These are phyloP conservation scores for Phataginus tetradactyla DNA, from an alignment of 2,797 vertebrate species.

Conservation along the genomic window DNA sequence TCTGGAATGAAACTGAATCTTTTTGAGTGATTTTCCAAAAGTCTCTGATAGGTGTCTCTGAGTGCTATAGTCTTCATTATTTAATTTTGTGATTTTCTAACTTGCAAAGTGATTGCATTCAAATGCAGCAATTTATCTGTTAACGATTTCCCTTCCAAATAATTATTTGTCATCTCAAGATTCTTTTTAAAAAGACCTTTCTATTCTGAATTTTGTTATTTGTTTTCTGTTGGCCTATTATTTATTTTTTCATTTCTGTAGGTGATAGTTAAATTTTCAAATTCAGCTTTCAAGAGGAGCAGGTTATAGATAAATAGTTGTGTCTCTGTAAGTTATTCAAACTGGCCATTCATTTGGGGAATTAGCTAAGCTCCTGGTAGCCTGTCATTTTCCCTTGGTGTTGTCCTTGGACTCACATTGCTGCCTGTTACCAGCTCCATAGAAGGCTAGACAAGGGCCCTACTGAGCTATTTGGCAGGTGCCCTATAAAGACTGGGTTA, in stretches of 20 bases:
- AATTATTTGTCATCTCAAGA: not conserved
- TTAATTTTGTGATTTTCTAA: conserved; percentile 19
- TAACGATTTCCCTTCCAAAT: not conserved
- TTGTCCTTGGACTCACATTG: not conserved
- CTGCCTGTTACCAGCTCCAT: not conserved
- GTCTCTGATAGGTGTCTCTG: not conserved
- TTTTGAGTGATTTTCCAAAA: not conserved
- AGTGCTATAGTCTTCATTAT: not conserved
- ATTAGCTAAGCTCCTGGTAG: not conserved
- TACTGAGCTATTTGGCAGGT: not conserved
- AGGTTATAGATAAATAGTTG: not conserved
- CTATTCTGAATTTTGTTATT: not conserved
- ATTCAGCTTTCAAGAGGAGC: not conserved
- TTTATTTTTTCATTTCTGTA: not conserved
- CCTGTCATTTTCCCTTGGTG: not conserved
- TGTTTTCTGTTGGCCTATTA: not conserved
- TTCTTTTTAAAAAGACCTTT: not conserved
- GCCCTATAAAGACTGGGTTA: not conserved
- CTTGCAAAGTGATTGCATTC: not conserved
- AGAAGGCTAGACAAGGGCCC: not conserved
- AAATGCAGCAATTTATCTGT: not conserved
- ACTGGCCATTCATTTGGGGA: not conserved
- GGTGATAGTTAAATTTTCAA: not conserved
- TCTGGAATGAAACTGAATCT: conserved; percentile 13
- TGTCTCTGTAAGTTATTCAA: not conserved